Base-by-base conservation (phyloP, 2,888 invertebrate species). In the Oscheius onirici region DNA sequence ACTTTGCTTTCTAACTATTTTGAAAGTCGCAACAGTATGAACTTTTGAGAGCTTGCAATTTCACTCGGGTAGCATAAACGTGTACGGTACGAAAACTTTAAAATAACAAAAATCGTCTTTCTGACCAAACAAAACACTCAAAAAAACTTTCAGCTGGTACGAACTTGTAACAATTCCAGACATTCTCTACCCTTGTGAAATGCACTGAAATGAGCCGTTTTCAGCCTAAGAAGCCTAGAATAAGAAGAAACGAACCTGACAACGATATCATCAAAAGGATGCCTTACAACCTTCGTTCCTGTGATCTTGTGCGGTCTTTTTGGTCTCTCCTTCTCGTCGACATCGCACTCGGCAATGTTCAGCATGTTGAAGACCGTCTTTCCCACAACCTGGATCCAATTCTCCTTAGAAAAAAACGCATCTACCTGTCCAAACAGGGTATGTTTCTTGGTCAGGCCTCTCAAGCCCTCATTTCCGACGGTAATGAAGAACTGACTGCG, bases 301-400 rank as follows among this genome's bases (percentile, higher is more conserved):
- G 92, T 89, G 51, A 99, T 93, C 89, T 93, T 95, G 86, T 94
- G 93, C 0, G 95, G 93, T 88, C 94, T 94, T 22, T 92, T 90
- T 0, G 97, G 97, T 44, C 92, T 90, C 75, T 99, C 97, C 85
- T 95, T 78, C 15, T 91, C 90, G 86, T 94, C 95, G 57, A 94
- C 92, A 5, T 90, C 89, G 51, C 93, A 93, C 74, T 99, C 97
- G 68, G 94, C 93, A 26, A 99, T 89, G 87, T 95, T 96, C 0
- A 97, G 89, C 91, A 97, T 93, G 88, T 99, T 99, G 89, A 93
- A 99, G 44, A 99, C 90, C 0, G 99, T 97, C 86, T 96, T 93
- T 1, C 97, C 99, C 0, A 92, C 92, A 5, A 90, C 88, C 89
- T 90, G 75, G 52, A 76, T 3, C 34, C 34, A 49, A 17, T 34